Conservation (phyloP, 64 coral and sea anemone species). For the Hydrozoanthus tunicans region DNA sequence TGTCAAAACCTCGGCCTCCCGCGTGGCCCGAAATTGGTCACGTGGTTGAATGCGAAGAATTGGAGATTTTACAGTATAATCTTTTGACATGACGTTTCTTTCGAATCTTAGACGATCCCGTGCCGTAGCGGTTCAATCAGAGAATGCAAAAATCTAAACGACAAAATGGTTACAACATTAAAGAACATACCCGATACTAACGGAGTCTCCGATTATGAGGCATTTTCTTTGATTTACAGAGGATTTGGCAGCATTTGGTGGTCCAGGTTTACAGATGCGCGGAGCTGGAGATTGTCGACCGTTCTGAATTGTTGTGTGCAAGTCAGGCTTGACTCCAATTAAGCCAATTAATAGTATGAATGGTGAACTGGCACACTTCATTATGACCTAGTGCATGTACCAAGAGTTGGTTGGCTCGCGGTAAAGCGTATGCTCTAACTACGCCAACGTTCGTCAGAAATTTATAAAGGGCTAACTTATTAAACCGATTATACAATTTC, state of each 20-base stretch:
- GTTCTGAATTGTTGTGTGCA: neutral
- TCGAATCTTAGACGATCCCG: no score
- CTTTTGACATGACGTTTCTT: no score
- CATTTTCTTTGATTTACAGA: slow-evolving; percentile 49
- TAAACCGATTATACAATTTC: no score
- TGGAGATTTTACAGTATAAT: no score
- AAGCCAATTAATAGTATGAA: neutral
- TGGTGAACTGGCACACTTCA: neutral
- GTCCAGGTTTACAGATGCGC: slow-evolving; percentile 83
- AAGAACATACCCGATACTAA: slow-evolving; percentile 80
- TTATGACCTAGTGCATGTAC: neutral
- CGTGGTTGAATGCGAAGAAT: no score
- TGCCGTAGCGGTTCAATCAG: no score
- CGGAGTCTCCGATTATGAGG: slow-evolving; percentile 87
- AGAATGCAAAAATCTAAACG: no score
- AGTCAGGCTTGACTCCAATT: neutral
- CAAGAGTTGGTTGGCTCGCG: neutral
- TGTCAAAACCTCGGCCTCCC: no score
- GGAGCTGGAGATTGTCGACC: neutral
- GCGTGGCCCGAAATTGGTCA: no score
- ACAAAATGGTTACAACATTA: neutral
- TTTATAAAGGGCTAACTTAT: no score
- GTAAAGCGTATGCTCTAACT: neutral
- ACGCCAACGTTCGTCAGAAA: no score
- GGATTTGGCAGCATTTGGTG: neutral